These are phyloP conservation scores for Hypothenemus hampei DNA, from an alignment of 1,140 invertebrate genomes.

Conservation along the genomic window DNA sequence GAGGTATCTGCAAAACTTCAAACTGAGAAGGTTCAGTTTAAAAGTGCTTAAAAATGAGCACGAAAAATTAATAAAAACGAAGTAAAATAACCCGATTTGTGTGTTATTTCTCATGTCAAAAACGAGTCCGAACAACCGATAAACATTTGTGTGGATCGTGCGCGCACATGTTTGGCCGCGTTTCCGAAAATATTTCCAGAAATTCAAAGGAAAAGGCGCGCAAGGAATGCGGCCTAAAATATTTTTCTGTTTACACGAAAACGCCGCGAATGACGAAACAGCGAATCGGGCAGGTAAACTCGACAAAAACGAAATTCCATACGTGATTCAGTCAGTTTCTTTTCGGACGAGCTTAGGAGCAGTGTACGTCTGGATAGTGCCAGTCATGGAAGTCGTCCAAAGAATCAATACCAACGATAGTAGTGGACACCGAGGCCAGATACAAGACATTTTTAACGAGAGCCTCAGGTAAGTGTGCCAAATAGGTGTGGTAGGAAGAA, in stretches of 20 bases:
- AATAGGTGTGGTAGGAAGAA: background rate
- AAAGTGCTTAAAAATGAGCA: conserved; percentile 17
- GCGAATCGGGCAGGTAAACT: conserved; percentile 3
- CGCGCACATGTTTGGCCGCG: background rate
- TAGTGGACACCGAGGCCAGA: background rate
- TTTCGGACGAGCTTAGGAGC: too few species aligned
- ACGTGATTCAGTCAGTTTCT: conserved; percentile 2
- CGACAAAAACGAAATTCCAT: conserved; percentile 11
- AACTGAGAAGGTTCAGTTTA: conserved; percentile 51
- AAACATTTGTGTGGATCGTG: background rate
- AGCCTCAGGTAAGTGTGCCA: background rate
- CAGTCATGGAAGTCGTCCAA: background rate
- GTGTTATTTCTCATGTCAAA: background rate
- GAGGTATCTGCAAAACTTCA: conserved; percentile 60
- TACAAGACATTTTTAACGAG: background rate
- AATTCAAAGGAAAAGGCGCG: background rate
- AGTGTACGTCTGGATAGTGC: too few species aligned
- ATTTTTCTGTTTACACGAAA: conserved; percentile 17
- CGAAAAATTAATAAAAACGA: conserved; percentile 2
- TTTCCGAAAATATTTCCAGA: conserved; percentile 9
- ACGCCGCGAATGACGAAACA: conserved; percentile 1
- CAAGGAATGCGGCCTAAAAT: conserved; percentile 10
- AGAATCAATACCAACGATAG: background rate
- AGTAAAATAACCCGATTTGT: background rate
- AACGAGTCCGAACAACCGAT: background rate